Base-by-base conservation (phyloP, 2,113 vertebrate species). In the Microtus oregoni region DNA sequence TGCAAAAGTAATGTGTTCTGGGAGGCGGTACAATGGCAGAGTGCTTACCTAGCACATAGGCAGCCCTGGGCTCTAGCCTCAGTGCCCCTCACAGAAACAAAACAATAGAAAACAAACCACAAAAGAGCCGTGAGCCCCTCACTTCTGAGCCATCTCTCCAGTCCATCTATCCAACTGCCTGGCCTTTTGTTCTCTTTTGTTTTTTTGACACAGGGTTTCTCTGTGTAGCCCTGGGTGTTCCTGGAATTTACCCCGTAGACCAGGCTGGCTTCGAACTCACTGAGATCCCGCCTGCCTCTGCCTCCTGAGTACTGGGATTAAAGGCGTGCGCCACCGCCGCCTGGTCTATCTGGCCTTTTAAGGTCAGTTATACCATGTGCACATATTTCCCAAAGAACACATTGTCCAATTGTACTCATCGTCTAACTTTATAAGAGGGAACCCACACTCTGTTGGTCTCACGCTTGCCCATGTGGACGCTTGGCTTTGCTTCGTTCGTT, bases 361-460 rank as follows among this genome's bases (percentile, higher is more conserved):
- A 61, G 44, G 55, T 4, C 89, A n/a, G 19, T 77, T 86, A 95
- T 92, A n/a, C 85, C 26, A 10, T 5, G 17, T 67, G 24, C 24
- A 28, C 38, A 3, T 47, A 11, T 32, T 88, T 76, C 26, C 81
- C 70, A 86, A 77, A 63, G 30, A 87, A 22, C 22, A 70, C 88
- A 44, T 72, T 47, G 0, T 55, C 32, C 61, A 87, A 41, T 91
- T 86, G 88, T 14, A 52, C 61, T 94, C 41, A 14, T 85, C 67
- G 90, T 55, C 58, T 55, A 85, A 41, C 65, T 92, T 91, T 58
- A 28, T 61, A 55, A 83, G 93, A 55, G 50, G 2, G 79, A 61
- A 26, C 35, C 65, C 76, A 24, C 38, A 26, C 20, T 77, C 47
- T 82, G 1, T 77, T 50, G 65, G 76, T 93, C 65, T 76, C 19